These are phyloP conservation scores for Hypomesus transpacificus DNA, from an alignment of 2,113 vertebrate species.

Conservation along the genomic window DNA sequence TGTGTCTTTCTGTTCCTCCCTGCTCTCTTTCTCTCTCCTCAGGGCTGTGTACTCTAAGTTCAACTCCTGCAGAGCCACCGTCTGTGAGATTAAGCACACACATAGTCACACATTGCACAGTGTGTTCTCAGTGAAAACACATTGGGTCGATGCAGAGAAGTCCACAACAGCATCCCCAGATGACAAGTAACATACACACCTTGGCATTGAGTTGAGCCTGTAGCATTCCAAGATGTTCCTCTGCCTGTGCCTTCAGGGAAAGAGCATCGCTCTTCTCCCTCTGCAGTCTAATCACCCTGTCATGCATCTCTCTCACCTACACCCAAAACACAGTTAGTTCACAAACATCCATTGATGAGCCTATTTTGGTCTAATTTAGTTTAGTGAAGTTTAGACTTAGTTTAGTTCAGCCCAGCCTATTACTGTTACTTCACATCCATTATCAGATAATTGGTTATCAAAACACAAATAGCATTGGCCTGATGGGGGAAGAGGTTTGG, in stretches of 20 bases:
- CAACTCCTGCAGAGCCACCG: slow-evolving; percentile 58
- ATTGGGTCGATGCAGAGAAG: not conserved
- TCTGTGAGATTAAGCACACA: slow-evolving; percentile 42
- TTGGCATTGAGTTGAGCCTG: slow-evolving; percentile 67
- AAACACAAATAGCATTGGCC: too few relatives aligned
- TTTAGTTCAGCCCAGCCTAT: too few relatives aligned
- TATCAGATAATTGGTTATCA: too few relatives aligned
- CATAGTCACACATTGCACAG: not conserved
- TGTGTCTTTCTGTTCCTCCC: slow-evolving; percentile 40
- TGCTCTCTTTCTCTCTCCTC: slow-evolving; percentile 42
- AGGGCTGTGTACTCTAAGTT: slow-evolving; percentile 58
- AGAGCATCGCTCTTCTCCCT: slow-evolving; percentile 36
- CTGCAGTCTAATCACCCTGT: slow-evolving; percentile 34
- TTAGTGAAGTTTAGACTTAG: too few relatives aligned
- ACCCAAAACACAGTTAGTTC: slow-evolving; percentile 16
- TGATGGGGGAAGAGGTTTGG: not conserved
- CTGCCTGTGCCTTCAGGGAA: slow-evolving; percentile 65
- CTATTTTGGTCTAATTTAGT: too few relatives aligned
- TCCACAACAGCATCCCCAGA: not conserved
- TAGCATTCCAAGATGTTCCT: slow-evolving; percentile 65
- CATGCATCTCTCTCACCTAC: slow-evolving; percentile 57
- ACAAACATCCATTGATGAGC: not conserved
- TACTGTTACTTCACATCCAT: too few relatives aligned
- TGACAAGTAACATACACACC: slow-evolving; percentile 49
- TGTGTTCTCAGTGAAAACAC: not conserved